A percentile compares a stretch with the other conserved stretches of the same genome.
These are phyloP conservation scores for Metalampra italica DNA, from an alignment of 2,888 invertebrate species.

Conservation along the genomic window DNA sequence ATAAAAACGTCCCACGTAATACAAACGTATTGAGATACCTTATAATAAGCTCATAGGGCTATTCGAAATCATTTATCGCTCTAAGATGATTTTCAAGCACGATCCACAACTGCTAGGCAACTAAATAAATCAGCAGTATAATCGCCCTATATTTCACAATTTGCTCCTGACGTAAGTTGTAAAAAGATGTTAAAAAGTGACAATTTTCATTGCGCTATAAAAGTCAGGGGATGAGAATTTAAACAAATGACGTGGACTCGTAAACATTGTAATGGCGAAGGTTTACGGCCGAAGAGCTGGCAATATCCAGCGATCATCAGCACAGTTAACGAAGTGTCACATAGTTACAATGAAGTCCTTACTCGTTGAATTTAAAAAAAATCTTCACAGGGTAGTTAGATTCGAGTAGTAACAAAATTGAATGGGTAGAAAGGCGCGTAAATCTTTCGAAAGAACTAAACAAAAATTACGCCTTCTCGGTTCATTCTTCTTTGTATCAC, in stretches of 20 bases:
- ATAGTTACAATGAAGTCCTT: not conserved
- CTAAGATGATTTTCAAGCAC: conserved; percentile 44
- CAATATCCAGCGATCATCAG: conserved; percentile 7
- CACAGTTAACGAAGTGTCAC: not conserved
- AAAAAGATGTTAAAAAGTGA: conserved; percentile 36
- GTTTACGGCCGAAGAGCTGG: conserved; percentile 2
- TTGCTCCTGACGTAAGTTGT: conserved; percentile 43
- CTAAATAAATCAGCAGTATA: conserved; percentile 53
- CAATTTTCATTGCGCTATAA: conserved; percentile 38
- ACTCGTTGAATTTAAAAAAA: not conserved
- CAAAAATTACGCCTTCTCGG: conserved; percentile 10
- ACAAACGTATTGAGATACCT: conserved; percentile 46
- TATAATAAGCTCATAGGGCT: conserved; percentile 50
- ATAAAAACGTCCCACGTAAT: conserved; percentile 48
- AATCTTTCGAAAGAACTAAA: not conserved
- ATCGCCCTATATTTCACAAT: conserved; percentile 62
- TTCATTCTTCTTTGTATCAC: conserved; percentile 43
- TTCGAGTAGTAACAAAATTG: not conserved
- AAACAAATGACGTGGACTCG: conserved; percentile 27
- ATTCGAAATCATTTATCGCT: conserved; percentile 49
- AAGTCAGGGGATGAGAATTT: conserved; percentile 46
- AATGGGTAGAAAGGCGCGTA: not conserved
- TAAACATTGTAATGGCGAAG: conserved; percentile 28
- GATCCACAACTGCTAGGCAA: conserved; percentile 29
- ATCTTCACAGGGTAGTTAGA: not conserved